phyloP scores from a whole-genome alignment of 2,888 invertebrate genomes.

The Chrysomela aeneicollis region DNA sequence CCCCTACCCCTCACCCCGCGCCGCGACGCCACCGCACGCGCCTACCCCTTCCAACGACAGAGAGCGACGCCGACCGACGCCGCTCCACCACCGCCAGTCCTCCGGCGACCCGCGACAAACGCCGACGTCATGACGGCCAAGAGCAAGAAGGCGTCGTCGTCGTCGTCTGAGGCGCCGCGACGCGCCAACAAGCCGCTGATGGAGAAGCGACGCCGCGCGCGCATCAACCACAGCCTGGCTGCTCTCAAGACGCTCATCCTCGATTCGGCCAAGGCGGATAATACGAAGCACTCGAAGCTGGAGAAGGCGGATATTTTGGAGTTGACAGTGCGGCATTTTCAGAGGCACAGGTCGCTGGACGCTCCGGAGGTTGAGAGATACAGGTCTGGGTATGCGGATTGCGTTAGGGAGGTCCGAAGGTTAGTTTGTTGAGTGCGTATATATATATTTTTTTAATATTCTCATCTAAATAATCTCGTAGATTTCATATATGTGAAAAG shows the following conservation, averaged over 20 bases:
- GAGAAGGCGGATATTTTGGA: conserved; percentile 88
- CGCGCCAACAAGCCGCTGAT: conserved; percentile 81
- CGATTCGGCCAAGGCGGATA: conserved; percentile 72
- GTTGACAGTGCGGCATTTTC: conserved; percentile 82
- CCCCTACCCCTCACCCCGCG: conserved; percentile 51
- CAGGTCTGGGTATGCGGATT: conserved; percentile 72
- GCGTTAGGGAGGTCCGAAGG: conserved; percentile 69
- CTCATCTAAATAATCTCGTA: no score
- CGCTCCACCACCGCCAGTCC: conserved; percentile 17
- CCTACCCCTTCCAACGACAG: conserved; percentile 48
- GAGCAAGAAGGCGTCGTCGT: conserved; percentile 53
- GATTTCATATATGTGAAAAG: no score
- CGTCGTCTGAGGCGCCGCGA: conserved; percentile 61
- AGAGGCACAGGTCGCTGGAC: conserved; percentile 74
- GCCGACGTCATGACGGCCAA: conserved; percentile 56
- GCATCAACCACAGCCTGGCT: conserved; percentile 78
- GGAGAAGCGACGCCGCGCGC: conserved; percentile 77
- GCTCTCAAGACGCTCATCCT: conserved; percentile 76
- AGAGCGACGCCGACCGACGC: conserved; percentile 8
- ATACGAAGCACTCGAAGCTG: conserved; percentile 80
- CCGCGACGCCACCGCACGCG: conserved; percentile 56
- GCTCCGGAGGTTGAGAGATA: conserved; percentile 71
- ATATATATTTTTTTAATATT: no score
- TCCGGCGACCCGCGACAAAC: conserved; percentile 10
- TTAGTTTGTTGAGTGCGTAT: no score